Evolutionary conservation across 2,113 vertebrate species (phyloP).

Genomic region (Thalassarche chlororhynchos): DNA sequence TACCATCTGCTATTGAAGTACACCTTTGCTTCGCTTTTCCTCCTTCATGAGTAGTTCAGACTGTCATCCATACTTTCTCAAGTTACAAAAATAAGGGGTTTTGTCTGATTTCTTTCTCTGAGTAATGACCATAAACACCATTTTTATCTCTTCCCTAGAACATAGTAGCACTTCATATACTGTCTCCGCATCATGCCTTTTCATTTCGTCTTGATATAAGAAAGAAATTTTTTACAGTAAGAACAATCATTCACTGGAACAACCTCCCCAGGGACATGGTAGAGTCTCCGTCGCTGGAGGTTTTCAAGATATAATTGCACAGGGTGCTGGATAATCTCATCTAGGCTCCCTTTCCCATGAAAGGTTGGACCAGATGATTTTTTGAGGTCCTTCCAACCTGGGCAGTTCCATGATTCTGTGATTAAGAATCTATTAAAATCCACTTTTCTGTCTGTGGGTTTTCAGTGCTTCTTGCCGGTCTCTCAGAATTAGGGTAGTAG

Average conservation of each 20-base stretch:
- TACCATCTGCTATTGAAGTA: neutral
- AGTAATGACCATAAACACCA: neutral
- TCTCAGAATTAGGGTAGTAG: neutral
- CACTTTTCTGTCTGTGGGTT: neutral
- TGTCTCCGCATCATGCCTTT: neutral
- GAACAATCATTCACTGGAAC: neutral
- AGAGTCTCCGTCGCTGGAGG: neutral
- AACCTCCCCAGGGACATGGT: fast-evolving
- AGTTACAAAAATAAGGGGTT: neutral
- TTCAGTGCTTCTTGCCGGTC: neutral
- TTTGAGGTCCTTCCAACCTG: neutral
- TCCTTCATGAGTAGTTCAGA: neutral
- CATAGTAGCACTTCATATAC: neutral
- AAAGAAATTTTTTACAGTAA: neutral
- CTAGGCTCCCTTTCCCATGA: neutral
- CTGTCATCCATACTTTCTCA: neutral
- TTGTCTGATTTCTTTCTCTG: neutral
- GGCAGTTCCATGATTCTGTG: neutral
- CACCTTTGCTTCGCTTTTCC: neutral
- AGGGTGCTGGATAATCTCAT: neutral
- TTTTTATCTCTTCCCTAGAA: neutral
- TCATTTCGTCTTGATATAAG: neutral
- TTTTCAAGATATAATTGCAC: neutral
- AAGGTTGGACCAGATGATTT: neutral
- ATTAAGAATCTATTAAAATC: neutral